Conservation (phyloP, 2,888 invertebrate genomes). For the Erebia aethiops region DNA sequence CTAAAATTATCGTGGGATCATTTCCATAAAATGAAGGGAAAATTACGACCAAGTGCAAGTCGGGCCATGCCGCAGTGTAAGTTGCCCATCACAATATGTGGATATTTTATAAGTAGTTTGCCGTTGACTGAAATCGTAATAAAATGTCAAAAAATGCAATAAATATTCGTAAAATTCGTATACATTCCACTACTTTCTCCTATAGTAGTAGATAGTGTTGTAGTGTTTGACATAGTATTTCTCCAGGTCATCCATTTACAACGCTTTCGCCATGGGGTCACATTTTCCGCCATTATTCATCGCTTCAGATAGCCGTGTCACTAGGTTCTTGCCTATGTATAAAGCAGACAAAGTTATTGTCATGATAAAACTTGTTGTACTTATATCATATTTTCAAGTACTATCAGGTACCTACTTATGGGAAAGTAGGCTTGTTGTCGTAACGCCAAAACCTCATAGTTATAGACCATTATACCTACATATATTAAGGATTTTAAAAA, state of each 20-base stretch:
- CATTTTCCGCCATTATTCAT: conserved; percentile 34
- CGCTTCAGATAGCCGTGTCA: conserved; percentile 33
- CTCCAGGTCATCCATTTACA: conserved; percentile 34
- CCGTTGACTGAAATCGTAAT: background rate
- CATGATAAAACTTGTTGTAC: conserved; percentile 13
- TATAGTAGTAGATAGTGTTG: conserved; percentile 18
- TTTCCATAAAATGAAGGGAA: no score
- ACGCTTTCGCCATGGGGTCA: conserved; percentile 38
- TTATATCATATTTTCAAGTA: background rate
- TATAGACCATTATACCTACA: no score
- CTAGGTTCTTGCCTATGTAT: conserved; percentile 20
- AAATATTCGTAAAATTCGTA: no score
- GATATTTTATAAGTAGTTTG: no score
- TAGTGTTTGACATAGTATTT: conserved; percentile 26
- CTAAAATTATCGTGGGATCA: no score
- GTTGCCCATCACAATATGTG: no score
- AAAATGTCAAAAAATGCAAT: no score
- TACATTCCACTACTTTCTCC: conserved; percentile 26
- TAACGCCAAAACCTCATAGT: no score
- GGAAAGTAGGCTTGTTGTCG: background rate
- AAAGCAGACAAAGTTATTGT: conserved; percentile 28
- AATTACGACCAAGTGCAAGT: no score
- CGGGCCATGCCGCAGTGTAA: no score
- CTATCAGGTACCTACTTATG: background rate
- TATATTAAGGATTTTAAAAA: no score